Conservation (phyloP, 2,888 invertebrate species). For the Hanleya hanleyi region DNA sequence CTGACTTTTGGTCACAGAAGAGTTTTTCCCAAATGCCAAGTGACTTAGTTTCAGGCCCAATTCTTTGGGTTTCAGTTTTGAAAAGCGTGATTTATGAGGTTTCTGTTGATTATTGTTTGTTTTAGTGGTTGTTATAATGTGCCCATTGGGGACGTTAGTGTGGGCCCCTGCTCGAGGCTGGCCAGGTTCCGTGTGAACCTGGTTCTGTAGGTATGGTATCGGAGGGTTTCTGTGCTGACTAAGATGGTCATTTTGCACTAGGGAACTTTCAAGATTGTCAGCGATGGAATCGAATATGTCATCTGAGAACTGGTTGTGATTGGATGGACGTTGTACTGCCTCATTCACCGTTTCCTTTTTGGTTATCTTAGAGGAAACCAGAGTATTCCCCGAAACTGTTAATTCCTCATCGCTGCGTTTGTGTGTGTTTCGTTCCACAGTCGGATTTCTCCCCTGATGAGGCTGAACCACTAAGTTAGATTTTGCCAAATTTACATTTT, state of each 20-base stretch:
- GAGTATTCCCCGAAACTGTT: conserved; percentile 72
- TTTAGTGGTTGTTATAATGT: background rate
- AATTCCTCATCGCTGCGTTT: conserved; percentile 76
- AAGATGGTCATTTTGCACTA: conserved; percentile 69
- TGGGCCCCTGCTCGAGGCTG: background rate
- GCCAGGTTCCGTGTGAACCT: background rate
- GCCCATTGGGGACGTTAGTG: background rate
- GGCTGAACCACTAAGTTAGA: conserved; percentile 78
- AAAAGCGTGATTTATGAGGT: conserved; percentile 24
- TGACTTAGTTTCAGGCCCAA: conserved; percentile 46
- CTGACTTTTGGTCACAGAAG: background rate
- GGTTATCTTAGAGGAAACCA: conserved; percentile 56
- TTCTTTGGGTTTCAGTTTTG: conserved; percentile 51
- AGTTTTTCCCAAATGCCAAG: conserved; percentile 37
- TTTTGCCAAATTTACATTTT: conserved; percentile 50
- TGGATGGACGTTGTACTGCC: background rate
- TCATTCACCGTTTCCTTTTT: background rate
- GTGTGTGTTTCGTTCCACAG: conserved; percentile 84
- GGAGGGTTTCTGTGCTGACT: conserved; percentile 12
- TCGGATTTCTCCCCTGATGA: conserved; percentile 89
- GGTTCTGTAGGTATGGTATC: conserved; percentile 16
- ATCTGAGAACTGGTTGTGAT: background rate
- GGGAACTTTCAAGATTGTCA: conserved; percentile 67
- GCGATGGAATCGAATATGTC: conserved; percentile 32
- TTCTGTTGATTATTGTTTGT: background rate